Evolutionary conservation across 2,888 invertebrate species (phyloP).

Genomic region (Caenorhabditis becei): DNA sequence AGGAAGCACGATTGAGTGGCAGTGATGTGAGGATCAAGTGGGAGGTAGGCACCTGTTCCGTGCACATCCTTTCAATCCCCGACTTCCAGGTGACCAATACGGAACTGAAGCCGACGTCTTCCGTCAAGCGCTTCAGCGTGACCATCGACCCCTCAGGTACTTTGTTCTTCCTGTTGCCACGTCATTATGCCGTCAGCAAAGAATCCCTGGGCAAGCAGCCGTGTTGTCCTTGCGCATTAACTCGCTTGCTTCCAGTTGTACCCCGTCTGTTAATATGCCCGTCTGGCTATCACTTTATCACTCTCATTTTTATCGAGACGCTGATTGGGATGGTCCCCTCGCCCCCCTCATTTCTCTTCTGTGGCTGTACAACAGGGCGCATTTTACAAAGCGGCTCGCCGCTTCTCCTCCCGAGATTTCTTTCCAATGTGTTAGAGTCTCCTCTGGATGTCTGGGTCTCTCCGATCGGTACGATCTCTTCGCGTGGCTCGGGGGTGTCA

Average conservation of each 20-base stretch:
- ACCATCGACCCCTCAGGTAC: conserved; percentile 58
- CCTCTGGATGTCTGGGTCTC: conserved; percentile 21
- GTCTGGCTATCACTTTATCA: conserved; percentile 34
- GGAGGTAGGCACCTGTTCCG: conserved; percentile 34
- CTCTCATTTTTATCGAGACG: conserved; percentile 38
- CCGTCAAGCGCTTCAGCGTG: conserved; percentile 58
- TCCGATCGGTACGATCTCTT: conserved; percentile 8
- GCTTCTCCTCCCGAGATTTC: conserved; percentile 19
- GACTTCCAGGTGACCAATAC: conserved; percentile 41
- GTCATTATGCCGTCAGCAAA: conserved; percentile 7
- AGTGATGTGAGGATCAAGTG: conserved; percentile 67
- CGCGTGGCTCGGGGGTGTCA: conserved; percentile 46
- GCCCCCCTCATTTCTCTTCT: conserved; percentile 22
- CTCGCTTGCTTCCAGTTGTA: conserved; percentile 34
- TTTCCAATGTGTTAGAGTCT: conserved; percentile 16
- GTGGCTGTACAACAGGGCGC: conserved; percentile 49
- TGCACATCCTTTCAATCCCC: neutral
- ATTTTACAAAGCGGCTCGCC: conserved; percentile 45
- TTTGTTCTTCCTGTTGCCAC: conserved; percentile 8
- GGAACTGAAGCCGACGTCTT: conserved; percentile 55
- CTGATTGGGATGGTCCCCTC: conserved; percentile 19
- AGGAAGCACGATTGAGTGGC: conserved; percentile 66
- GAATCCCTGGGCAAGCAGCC: conserved; percentile 26
- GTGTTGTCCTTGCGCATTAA: conserved; percentile 52
- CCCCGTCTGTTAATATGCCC: conserved; percentile 41